These are phyloP conservation scores for Byasa hedistus DNA, from an alignment of 2,888 invertebrate species.

Conservation along the genomic window DNA sequence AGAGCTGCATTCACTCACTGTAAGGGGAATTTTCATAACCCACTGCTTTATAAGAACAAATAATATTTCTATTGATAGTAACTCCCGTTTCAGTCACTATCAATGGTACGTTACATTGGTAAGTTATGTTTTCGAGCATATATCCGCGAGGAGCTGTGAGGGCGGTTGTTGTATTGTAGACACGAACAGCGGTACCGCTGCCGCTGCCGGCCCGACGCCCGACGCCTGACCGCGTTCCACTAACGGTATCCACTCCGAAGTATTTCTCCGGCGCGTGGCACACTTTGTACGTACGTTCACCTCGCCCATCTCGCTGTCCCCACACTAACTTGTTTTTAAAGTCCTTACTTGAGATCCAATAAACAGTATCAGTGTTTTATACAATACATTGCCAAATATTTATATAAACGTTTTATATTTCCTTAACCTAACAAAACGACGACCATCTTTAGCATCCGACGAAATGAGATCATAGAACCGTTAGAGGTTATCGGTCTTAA, in stretches of 20 bases:
- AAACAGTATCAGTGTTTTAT: neutral
- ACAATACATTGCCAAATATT: neutral
- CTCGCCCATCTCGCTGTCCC: slow-evolving; percentile 68
- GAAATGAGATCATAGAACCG: slow-evolving; percentile 67
- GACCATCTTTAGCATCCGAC: slow-evolving; percentile 33
- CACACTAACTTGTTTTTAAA: slow-evolving; percentile 37
- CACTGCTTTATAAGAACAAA: slow-evolving; percentile 9
- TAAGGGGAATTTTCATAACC: slow-evolving; percentile 32
- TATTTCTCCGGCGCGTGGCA: slow-evolving; percentile 76
- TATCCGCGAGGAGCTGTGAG: slow-evolving; percentile 32
- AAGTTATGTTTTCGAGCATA: neutral
- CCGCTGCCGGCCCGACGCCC: slow-evolving; percentile 63
- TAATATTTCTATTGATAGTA: neutral
- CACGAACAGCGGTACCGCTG: slow-evolving; percentile 62
- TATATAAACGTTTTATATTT: neutral
- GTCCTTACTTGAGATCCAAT: slow-evolving; percentile 18
- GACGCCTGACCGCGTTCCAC: slow-evolving; percentile 75
- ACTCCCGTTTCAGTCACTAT: neutral
- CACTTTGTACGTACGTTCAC: slow-evolving; percentile 79
- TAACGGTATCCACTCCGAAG: slow-evolving; percentile 78
- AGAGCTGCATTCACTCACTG: slow-evolving; percentile 46
- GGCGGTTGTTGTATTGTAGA: slow-evolving; percentile 44
- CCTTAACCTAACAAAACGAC: neutral
- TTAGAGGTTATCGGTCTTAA: slow-evolving; percentile 66
- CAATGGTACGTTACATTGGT: neutral